phyloP scores from a whole-genome alignment of 2,113 vertebrate species.

The Electrona antarctica region DNA sequence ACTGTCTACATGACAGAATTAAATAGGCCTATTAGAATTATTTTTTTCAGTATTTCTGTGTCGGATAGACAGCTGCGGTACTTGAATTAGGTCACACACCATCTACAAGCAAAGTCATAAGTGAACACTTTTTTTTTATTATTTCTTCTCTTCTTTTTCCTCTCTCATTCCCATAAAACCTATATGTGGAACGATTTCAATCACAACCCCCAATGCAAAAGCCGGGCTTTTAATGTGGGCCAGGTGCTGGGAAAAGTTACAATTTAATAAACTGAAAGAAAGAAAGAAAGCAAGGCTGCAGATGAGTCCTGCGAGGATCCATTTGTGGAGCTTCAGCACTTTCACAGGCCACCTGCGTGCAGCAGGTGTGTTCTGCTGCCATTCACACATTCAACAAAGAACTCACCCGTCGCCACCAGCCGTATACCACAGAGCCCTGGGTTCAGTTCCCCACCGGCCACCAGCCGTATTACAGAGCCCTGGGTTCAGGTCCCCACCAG shows the following conservation, averaged over 20 bases:
- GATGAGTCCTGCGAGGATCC: constrained; percentile 63
- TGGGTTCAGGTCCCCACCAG: too few species aligned
- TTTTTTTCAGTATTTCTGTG: neutral
- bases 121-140: constrained; percentile 18
- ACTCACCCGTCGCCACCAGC: too few species aligned
- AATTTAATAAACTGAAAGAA: constrained; percentile 22
- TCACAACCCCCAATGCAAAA: constrained; percentile 37
- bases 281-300: neutral
- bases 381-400: too few species aligned
- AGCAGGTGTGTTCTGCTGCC: constrained; percentile 52
- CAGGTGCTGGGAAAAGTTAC: constrained; percentile 73
- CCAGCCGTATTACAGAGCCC: too few species aligned
- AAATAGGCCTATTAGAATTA: too few species aligned
- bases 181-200: constrained; percentile 49
- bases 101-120: constrained; percentile 31
- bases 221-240: constrained; percentile 64
- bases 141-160: too few species aligned
- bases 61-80: neutral
- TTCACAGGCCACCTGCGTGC: constrained; percentile 46
- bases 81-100: constrained; percentile 41
- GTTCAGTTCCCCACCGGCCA: too few species aligned
- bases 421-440: too few species aligned
- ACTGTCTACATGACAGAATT: too few species aligned
- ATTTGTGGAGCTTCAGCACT: constrained; percentile 66
- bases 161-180: constrained; percentile 41